phyloP scores from a whole-genome alignment of 2,888 invertebrate genomes.

The Cotesia congregata region DNA sequence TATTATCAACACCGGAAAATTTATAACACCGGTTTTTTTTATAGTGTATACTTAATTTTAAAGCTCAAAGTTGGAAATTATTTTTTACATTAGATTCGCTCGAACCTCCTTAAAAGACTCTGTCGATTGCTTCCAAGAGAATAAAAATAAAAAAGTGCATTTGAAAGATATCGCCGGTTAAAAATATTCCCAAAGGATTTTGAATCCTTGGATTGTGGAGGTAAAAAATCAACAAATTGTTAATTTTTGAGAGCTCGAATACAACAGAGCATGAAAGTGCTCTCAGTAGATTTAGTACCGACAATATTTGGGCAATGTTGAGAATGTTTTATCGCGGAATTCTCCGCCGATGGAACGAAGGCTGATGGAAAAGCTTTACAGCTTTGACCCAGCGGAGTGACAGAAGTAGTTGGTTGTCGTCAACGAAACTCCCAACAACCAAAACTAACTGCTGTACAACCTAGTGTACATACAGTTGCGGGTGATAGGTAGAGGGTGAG shows the following conservation, averaged over 20 bases:
- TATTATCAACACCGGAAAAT: too few relatives aligned
- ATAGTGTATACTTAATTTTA: too few relatives aligned
- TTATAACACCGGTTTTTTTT: too few relatives aligned
- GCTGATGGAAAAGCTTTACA: constrained; percentile 24
- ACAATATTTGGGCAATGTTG: neutral
- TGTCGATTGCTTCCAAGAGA: too few relatives aligned
- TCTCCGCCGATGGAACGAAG: neutral
- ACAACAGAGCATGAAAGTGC: neutral
- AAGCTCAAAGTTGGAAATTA: too few relatives aligned
- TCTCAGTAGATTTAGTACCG: neutral
- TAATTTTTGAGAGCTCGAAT: neutral
- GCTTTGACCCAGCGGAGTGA: constrained; percentile 28
- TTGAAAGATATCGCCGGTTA: too few relatives aligned
- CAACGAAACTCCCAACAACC: constrained; percentile 20
- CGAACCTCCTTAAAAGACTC: too few relatives aligned
- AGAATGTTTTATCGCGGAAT: neutral
- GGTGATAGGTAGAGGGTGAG: neutral
- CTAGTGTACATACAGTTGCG: neutral
- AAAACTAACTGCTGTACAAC: constrained; percentile 1
- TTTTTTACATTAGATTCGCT: too few relatives aligned
- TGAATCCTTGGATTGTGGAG: too few relatives aligned
- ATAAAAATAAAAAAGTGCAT: too few relatives aligned
- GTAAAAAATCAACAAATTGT: neutral
- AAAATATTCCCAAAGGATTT: too few relatives aligned
- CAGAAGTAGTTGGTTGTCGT: constrained; percentile 25